phyloP scores from a whole-genome alignment of 2,113 vertebrate species.

The Cyrtonyx montezumae region DNA sequence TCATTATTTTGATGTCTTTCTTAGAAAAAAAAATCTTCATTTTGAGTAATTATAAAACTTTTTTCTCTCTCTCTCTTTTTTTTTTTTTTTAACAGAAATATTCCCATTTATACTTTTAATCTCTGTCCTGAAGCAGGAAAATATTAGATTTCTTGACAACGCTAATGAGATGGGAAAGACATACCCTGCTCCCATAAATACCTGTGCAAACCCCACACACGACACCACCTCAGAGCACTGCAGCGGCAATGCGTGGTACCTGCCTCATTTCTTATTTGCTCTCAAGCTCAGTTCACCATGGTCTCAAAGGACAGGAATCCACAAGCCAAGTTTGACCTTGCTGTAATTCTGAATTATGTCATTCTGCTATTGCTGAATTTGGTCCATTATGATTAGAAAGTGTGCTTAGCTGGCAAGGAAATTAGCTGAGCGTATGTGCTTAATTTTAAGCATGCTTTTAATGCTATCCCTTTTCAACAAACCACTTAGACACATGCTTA shows the following conservation, averaged over 20 bases:
- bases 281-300: background rate
- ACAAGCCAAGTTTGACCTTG: slow-evolving; percentile 34
- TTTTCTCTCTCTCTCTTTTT: background rate
- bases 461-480: slow-evolving; percentile 64
- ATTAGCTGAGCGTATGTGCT: slow-evolving; percentile 53
- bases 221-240: background rate
- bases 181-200: background rate
- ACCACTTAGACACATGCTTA: slow-evolving; percentile 70
- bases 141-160: background rate
- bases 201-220: background rate
- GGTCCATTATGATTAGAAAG: slow-evolving; percentile 33
- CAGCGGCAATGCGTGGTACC: background rate
- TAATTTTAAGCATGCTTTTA: slow-evolving; percentile 65
- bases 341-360: slow-evolving; percentile 21
- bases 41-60: background rate
- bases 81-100: background rate
- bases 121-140: background rate
- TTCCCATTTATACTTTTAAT: background rate
- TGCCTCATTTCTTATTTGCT: slow-evolving; percentile 27
- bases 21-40: background rate
- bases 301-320: slow-evolving; percentile 29
- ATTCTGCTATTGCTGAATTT: slow-evolving; percentile 40
- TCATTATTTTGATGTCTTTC: background rate
- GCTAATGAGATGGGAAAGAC: background rate
- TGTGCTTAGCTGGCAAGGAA: slow-evolving; percentile 38